Evolutionary conservation across 2,113 vertebrate genomes (phyloP).

Genomic region (Chroicocephalus ridibundus): DNA sequence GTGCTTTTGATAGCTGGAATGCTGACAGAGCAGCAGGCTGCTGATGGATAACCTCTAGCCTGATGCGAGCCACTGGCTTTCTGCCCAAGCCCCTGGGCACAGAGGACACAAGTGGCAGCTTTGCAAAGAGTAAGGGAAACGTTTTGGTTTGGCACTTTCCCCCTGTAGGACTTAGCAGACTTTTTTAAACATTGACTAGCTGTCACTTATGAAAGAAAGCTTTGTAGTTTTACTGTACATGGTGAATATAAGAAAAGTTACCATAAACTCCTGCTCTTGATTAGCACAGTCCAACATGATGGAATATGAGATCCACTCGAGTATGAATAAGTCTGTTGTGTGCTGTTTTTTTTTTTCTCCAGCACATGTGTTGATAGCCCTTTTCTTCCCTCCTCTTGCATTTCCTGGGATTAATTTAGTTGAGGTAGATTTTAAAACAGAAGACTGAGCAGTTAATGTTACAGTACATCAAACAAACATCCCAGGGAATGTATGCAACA

Average conservation of each 20-base stretch:
- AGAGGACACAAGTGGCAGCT: background rate
- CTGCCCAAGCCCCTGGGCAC: background rate
- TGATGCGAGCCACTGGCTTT: background rate
- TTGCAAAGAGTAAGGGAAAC: background rate
- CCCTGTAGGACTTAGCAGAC: background rate
- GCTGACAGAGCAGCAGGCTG: constrained; percentile 9
- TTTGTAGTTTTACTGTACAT: background rate
- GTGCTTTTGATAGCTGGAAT: background rate
- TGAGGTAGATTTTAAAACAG: background rate
- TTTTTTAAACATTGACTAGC: background rate
- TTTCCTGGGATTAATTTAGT: background rate
- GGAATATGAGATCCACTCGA: background rate
- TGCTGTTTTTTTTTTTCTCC: background rate
- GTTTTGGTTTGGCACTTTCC: background rate
- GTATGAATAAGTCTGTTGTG: constrained; percentile 11
- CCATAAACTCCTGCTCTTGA: background rate
- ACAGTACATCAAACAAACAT: background rate
- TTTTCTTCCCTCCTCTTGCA: background rate
- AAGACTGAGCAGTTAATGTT: background rate
- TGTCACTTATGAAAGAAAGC: constrained; percentile 1
- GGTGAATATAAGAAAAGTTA: background rate
- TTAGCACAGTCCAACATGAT: background rate
- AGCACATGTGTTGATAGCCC: background rate
- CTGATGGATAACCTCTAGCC: background rate
- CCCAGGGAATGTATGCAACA: background rate